Evolutionary conservation across 2,113 vertebrate genomes (phyloP).

Genomic region (Thunnus thynnus): DNA sequence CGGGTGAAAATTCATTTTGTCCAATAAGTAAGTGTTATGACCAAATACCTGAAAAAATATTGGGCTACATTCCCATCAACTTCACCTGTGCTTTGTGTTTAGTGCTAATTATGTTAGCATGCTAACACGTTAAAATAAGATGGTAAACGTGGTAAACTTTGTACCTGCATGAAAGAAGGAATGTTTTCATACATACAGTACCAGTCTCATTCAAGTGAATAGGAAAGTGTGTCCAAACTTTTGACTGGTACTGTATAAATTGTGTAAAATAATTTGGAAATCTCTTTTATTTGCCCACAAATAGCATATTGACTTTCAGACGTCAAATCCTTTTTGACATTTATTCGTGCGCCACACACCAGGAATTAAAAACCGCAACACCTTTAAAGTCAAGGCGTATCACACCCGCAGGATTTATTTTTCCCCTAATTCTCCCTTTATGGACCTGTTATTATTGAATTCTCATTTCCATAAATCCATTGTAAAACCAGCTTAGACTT

Average conservation of each 20-base stretch:
- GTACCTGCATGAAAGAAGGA: neutral
- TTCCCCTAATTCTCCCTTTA: slow-evolving; percentile 48
- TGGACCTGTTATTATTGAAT: slow-evolving; percentile 55
- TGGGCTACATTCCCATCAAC: no score
- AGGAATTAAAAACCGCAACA: slow-evolving; percentile 61
- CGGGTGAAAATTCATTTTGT: no score
- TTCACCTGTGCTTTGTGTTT: no score
- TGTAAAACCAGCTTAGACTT: slow-evolving; percentile 15
- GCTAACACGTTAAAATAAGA: no score
- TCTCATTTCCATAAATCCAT: slow-evolving; percentile 56
- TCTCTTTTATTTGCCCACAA: slow-evolving; percentile 51
- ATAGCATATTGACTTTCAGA: slow-evolving; percentile 28
- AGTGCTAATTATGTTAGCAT: no score
- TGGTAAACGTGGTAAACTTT: no score
- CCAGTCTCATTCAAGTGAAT: no score
- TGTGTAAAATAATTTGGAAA: slow-evolving; percentile 33
- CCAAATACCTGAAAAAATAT: no score
- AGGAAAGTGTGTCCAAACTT: no score
- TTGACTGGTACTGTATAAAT: neutral
- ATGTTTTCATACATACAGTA: neutral
- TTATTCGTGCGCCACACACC: slow-evolving; percentile 65
- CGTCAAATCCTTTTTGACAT: slow-evolving; percentile 52
- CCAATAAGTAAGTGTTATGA: no score
- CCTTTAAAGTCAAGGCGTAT: slow-evolving; percentile 69
- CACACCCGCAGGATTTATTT: slow-evolving; percentile 55